A percentile compares a stretch with the other conserved stretches of the same genome.
Evolutionary conservation across 2,797 vertebrate genomes (phyloP).

Genomic region (Pantherophis vulpinus): DNA sequence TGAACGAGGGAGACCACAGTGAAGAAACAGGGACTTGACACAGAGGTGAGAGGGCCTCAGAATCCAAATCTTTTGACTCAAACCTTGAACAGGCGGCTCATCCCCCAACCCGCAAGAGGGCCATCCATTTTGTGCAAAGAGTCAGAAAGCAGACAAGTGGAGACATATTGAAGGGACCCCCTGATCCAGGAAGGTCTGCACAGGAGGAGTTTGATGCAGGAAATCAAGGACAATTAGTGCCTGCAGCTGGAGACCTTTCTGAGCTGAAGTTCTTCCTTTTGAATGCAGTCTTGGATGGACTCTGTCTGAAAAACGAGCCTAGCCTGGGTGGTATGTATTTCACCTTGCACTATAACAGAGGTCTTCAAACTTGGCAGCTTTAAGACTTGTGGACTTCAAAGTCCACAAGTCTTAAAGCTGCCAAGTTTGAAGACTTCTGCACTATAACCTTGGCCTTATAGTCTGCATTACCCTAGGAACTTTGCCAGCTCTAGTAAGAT

Average conservation of each 20-base stretch:
- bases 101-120: background rate
- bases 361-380: too few relatives aligned
- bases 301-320: background rate
- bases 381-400: too few relatives aligned
- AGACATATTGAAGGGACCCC: background rate
- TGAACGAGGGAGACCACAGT: background rate
- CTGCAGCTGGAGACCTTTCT: background rate
- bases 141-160: background rate
- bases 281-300: background rate
- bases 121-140: background rate
- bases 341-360: background rate
- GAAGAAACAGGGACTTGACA: background rate
- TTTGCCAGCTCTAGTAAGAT: background rate
- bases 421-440: too few relatives aligned
- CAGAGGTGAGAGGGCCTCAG: background rate
- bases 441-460: background rate
- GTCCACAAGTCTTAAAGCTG: too few relatives aligned
- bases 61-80: background rate
- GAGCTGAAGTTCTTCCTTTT: background rate
- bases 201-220: background rate
- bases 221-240: background rate
- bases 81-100: background rate
- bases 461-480: background rate
- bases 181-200: background rate
- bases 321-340: background rate